These are phyloP conservation scores for Sinelater perroti DNA, from an alignment of 2,888 invertebrate genomes.

Conservation along the genomic window DNA sequence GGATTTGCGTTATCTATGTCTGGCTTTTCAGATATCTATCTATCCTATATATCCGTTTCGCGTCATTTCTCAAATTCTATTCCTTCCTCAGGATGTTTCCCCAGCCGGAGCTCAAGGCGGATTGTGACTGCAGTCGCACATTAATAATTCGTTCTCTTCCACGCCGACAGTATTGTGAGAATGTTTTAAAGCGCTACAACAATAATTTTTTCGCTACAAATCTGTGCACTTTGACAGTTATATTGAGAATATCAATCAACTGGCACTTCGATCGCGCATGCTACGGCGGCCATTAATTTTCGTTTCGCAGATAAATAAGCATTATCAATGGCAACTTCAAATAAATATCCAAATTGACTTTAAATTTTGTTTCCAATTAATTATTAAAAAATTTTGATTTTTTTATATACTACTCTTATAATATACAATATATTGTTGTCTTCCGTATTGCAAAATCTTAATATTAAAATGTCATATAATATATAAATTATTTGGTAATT, in stretches of 20 bases:
- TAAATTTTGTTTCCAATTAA: too few relatives aligned
- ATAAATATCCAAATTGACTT: too few relatives aligned
- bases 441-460: too few relatives aligned
- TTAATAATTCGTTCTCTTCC: constrained; percentile 39
- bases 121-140: constrained; percentile 42
- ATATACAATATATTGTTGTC: too few relatives aligned
- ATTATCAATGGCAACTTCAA: too few relatives aligned
- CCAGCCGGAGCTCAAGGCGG: constrained; percentile 32
- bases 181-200: constrained; percentile 27
- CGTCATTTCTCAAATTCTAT: constrained; percentile 52
- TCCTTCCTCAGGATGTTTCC: constrained; percentile 31
- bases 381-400: too few relatives aligned
- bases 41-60: constrained; percentile 54
- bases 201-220: constrained; percentile 28
- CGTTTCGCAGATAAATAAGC: too few relatives aligned
- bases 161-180: constrained; percentile 26
- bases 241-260: constrained; percentile 34
- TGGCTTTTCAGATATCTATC: constrained; percentile 58
- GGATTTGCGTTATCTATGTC: constrained; percentile 59
- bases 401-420: too few relatives aligned
- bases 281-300: too few relatives aligned
- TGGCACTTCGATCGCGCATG: too few relatives aligned
- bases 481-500: too few relatives aligned
- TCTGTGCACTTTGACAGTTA: constrained; percentile 27
- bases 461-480: too few relatives aligned